phyloP scores from a whole-genome alignment of 2,797 vertebrate species.

The Malurus splendens region DNA sequence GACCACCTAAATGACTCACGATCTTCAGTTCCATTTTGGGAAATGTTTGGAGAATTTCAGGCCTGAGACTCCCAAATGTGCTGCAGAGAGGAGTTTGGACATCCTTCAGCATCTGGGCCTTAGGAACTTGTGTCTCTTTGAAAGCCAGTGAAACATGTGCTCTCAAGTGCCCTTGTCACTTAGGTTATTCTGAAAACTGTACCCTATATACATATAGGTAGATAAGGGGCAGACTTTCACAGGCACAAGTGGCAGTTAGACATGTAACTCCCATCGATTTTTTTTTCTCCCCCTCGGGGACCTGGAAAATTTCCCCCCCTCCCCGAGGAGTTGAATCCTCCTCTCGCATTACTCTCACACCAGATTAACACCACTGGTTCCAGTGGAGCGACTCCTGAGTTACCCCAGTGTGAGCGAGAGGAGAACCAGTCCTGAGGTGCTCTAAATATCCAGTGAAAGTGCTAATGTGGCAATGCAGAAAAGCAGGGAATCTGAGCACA shows the following conservation, averaged over 20 bases:
- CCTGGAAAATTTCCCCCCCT: slow-evolving; percentile 35
- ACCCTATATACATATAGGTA: slow-evolving; percentile 44
- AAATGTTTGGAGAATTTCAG: not conserved
- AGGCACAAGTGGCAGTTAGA: slow-evolving; percentile 64
- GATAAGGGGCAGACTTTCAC: slow-evolving; percentile 61
- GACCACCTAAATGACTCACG: slow-evolving; percentile 42
- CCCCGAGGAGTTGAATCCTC: slow-evolving; percentile 52
- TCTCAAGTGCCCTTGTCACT: slow-evolving; percentile 2
- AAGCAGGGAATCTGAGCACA: slow-evolving; percentile 52
- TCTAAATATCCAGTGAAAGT: slow-evolving; percentile 61
- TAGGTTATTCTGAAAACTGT: slow-evolving; percentile 58
- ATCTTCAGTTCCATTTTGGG: not conserved
- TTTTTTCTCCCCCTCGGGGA: slow-evolving; percentile 43
- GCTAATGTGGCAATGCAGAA: slow-evolving; percentile 54
- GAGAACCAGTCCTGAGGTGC: slow-evolving; percentile 65
- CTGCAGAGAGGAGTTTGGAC: not conserved
- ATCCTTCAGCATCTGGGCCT: not conserved
- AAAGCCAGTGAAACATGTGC: not conserved
- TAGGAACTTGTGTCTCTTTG: not conserved
- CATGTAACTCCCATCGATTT: slow-evolving; percentile 63
- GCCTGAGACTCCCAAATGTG: not conserved
- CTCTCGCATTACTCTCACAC: slow-evolving; percentile 49
- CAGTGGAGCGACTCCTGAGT: slow-evolving; percentile 60
- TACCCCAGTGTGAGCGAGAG: slow-evolving; percentile 56
- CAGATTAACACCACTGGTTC: slow-evolving; percentile 61